phyloP scores from a whole-genome alignment of 2,797 vertebrate species.

The Alauda arvensis region DNA sequence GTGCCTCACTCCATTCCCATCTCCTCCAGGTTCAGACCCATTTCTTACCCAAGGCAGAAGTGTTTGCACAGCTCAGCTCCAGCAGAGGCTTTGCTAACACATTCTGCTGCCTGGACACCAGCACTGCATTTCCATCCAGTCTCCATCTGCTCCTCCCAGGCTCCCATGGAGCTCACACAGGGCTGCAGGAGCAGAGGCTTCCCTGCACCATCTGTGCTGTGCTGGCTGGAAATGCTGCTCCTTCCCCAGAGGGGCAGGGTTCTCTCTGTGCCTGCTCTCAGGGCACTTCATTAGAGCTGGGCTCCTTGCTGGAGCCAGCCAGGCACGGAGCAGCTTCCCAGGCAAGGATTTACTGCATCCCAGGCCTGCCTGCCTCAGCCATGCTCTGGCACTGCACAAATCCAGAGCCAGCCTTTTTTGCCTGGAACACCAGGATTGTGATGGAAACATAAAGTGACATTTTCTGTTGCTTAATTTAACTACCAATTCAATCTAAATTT shows the following conservation, averaged over 20 bases:
- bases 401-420: background rate
- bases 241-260: background rate
- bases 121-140: background rate
- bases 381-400: background rate
- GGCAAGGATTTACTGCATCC: background rate
- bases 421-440: background rate
- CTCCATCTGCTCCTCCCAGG: background rate
- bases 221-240: background rate
- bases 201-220: background rate
- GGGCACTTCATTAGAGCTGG: background rate
- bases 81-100: background rate
- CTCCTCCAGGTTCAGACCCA: background rate
- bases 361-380: background rate
- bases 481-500: background rate
- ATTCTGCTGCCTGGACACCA: background rate
- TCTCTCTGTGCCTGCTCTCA: background rate
- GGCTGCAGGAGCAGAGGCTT: background rate
- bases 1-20: background rate
- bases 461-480: background rate
- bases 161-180: background rate
- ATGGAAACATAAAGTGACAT: background rate
- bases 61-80: background rate
- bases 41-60: background rate
- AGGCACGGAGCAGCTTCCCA: background rate
- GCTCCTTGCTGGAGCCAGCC: background rate